Evolutionary conservation across 2,797 vertebrate species (phyloP).

Genomic region (Choloepus didactylus): DNA sequence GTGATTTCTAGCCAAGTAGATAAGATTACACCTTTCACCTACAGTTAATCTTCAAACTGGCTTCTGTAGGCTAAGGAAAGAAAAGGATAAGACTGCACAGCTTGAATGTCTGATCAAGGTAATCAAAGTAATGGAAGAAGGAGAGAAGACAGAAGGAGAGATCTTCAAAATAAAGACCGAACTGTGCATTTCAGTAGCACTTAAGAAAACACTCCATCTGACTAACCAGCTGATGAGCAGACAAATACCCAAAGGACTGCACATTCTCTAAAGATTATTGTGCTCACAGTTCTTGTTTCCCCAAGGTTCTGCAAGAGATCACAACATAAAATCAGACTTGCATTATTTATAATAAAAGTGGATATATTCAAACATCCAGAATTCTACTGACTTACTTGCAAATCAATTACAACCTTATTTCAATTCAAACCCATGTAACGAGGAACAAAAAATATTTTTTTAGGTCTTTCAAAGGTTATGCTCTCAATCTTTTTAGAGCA

Average conservation of each 20-base stretch:
- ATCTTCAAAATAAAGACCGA: conserved; percentile 58
- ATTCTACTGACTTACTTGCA: conserved; percentile 55
- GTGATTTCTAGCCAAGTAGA: conserved; percentile 49
- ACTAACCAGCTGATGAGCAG: background rate
- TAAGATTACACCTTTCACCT: conserved; percentile 69
- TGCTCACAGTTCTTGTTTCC: conserved; percentile 6
- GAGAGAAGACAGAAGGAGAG: conserved; percentile 54
- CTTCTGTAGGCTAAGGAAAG: conserved; percentile 69
- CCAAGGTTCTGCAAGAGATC: conserved; percentile 6
- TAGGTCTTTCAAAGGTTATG: conserved; percentile 51
- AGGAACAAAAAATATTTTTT: conserved; percentile 54
- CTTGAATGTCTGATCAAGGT: conserved; percentile 63
- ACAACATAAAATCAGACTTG: conserved; percentile 34
- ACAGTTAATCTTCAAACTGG: conserved; percentile 64
- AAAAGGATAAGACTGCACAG: conserved; percentile 65
- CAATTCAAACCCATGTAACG: conserved; percentile 44
- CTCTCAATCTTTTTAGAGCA: conserved; percentile 14
- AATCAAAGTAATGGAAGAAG: conserved; percentile 61
- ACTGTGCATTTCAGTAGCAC: background rate
- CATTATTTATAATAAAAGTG: conserved; percentile 64
- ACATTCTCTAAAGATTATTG: background rate
- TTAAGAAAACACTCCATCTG: conserved; percentile 64
- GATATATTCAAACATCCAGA: conserved; percentile 35
- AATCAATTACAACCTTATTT: conserved; percentile 55
- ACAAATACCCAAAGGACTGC: conserved; percentile 60